phyloP scores from a whole-genome alignment of 2,113 vertebrate species.

The Solenodon paradoxus region DNA sequence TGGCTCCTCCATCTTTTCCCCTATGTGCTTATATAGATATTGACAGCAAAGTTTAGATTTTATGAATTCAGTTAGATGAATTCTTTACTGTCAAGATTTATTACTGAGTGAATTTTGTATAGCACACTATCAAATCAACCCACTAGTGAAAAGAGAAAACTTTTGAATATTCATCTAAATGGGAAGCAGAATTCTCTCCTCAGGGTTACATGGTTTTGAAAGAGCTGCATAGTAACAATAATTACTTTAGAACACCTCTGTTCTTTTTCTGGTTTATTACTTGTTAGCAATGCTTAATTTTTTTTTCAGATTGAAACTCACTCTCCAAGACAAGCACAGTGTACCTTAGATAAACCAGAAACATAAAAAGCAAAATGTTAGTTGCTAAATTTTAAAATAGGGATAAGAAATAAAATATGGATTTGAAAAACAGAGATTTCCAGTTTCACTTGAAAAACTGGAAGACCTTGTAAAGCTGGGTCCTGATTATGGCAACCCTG shows the following conservation, averaged over 20 bases:
- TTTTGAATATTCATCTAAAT: neutral
- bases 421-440: neutral
- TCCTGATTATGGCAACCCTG: neutral
- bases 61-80: neutral
- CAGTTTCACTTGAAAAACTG: neutral
- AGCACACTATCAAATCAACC: neutral
- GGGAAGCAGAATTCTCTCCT: neutral
- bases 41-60: neutral
- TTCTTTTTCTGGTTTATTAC: neutral
- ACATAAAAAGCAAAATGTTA: neutral
- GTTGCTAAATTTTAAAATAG: neutral
- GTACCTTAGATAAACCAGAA: neutral
- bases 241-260: neutral
- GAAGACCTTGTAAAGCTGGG: neutral
- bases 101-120: neutral
- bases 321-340: neutral
- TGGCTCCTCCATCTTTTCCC: neutral
- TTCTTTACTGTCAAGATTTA: neutral
- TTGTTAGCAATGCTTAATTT: neutral
- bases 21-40: neutral
- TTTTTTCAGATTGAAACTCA: neutral
- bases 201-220: neutral
- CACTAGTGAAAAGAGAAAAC: neutral
- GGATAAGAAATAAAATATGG: neutral
- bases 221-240: neutral